Evolutionary conservation across 2,113 vertebrate species (phyloP).

Genomic region (Panthera tigris): DNA sequence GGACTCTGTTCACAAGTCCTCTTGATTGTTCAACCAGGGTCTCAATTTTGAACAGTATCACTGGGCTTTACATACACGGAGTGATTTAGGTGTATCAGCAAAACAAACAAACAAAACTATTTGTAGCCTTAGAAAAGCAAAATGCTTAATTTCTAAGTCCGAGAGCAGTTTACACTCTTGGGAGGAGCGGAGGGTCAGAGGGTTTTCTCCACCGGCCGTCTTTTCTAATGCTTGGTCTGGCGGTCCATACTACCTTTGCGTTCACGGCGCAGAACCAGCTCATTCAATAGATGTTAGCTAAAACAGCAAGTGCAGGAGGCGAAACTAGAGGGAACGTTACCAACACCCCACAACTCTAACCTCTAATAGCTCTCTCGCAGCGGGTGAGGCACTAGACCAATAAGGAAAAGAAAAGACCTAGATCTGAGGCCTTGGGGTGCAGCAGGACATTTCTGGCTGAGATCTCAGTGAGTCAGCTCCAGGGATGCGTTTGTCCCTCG

Average conservation of each 20-base stretch:
- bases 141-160: not conserved
- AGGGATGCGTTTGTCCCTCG: no score
- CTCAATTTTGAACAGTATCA: not conserved
- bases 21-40: not conserved
- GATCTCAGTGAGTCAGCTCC: not conserved
- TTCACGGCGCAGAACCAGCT: no score
- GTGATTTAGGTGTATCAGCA: not conserved
- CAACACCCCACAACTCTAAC: not conserved
- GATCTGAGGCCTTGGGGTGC: fast-evolving
- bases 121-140: not conserved
- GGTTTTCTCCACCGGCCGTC: not conserved
- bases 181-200: fast-evolving
- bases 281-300: not conserved
- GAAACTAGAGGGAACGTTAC: not conserved
- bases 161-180: not conserved
- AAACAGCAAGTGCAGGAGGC: not conserved
- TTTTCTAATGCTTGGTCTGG: not conserved
- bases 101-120: not conserved
- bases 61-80: not conserved
- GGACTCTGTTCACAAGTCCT: not conserved
- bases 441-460: not conserved
- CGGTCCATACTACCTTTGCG: fast-evolving
- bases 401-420: fast-evolving
- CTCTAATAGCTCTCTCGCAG: not conserved
- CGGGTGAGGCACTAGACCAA: fast-evolving